Base-by-base conservation (phyloP, 2,797 vertebrate genomes). In the Darevskia nairensis region DNA sequence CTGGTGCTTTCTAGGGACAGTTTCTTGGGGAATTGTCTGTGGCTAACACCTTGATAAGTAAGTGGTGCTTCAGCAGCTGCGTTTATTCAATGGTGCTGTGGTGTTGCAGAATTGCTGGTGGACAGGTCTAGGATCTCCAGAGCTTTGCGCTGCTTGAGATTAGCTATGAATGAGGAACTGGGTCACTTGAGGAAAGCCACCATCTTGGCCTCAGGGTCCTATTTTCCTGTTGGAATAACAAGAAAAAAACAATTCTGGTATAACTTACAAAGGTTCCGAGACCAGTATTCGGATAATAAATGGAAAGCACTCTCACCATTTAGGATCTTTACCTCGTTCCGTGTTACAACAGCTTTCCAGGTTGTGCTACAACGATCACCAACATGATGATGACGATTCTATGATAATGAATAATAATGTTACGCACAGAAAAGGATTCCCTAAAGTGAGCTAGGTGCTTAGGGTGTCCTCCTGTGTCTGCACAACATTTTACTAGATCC, bases 391-490 rank as follows among this genome's bases (percentile, higher is more conserved):
- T 64, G 17, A 64, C 21, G 5, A 64, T 64, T 55, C 50, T 55
- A 55, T 55, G 50, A 55, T 55, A 55, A 55, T 15, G 50, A 4
- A 55, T 55, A 50, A 50, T 50, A 50, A 50, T 13, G 50, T 50
- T 50, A 50, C 13, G 50, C 61, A 50, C 89, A 87, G 87, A 94
- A 93, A 93, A 86, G 80, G 71, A 76, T 86, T 84, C 82, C 88
- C 72, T 55, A 92, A 93, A 95, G 90, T 44, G 21, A 46, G 39
- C 68, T 88, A 78, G 89, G 75, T 23, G 75, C 71, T 72, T 72
- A 72, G n/a, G n/a, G 15, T 72, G 15, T 71, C 86, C 3, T n/a
- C 13, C 91, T 92, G 93, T 72, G 88, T 1, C 85, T 68, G 80
- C 88, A 89, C 1, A 0, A 88, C 84, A 66, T 61, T 82, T 76